Evolutionary conservation across 2,888 invertebrate species (phyloP), one percentile per base, ranked within the genome.

Genomic region (Protophormia terraenovae): DNA sequence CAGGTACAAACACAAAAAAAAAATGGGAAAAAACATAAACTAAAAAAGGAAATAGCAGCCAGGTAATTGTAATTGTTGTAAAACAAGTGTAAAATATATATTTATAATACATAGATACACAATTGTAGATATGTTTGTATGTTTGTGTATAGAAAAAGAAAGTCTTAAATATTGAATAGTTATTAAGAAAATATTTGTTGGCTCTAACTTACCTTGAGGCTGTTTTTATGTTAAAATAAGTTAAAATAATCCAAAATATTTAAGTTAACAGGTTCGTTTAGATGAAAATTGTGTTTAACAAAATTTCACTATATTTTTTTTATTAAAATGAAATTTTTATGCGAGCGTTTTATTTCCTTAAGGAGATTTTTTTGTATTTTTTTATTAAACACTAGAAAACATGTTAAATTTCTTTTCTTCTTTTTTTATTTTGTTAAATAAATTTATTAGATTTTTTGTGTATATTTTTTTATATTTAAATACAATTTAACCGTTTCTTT

Each of bases 151-250:
- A n/a, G 14, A 69, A 75, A 67, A 76, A 76, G 50, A 76, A 77
- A 67, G 67, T 47, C 60, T 77, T 10, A 38, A 14, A 41, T 64
- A 29, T 60, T 32, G n/a, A 22, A n/a, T n/a, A n/a, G n/a, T n/a
- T n/a, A n/a, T n/a, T n/a, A n/a, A n/a, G n/a, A 22, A 47, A 6
- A 29, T 12, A 50, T 47, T 16, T n/a, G 14, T 32, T 60, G 2
- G 3, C 10, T 7, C 24, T 24, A 3, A 53, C 75, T 83, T 79
- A 83, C 83, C 83, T 83, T 83, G 78, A 67, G 55, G 62, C 60
- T 50, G 32, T n/a, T n/a, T 69, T 82, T 22, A 27, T 47, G 45
- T 19, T 62, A 4, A 62, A 24, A n/a, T 10, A 38, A 29, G 12
- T 10, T 41, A 64, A 29, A 29, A 6, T 79, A 66, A 80, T 73